Base-by-base conservation (phyloP, 2,113 vertebrate species). In the Macquaria australasica region DNA sequence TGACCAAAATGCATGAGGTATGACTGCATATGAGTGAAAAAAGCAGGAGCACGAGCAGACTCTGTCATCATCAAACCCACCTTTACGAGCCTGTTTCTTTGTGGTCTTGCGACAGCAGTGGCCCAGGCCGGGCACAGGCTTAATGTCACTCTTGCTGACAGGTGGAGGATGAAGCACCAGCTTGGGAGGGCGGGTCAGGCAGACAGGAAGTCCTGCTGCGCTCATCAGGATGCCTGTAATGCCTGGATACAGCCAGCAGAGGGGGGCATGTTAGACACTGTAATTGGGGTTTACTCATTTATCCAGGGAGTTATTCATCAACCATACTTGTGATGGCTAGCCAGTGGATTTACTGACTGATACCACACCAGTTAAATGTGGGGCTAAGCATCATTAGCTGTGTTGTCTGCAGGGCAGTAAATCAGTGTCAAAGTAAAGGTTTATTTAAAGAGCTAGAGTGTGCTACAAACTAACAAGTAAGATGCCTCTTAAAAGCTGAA, bases 191-290 rank as follows among this genome's bases (percentile, higher is more conserved):
- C 98, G 96, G 3, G 98, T 98, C 91, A 99, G 95, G 84, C 98
- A 98, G 78, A 99, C 98, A 0, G 98, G 98, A 86, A 99, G 95
- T 67, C 97, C 98, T 0, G 98, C 98, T 0, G 98, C 98, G 0
- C 98, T 99, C 98, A 99, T 99, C 23, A 99, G 96, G 90, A 99
- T 99, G 53, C 98, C 97, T 0, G 98, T 99, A 91, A 99, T 99
- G 37, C 98, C 98, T 99, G 81, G 0, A 14, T 14, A 50, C 28
- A 15, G 6, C 37, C 91, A 90, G 1, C 18, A 85, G 88, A 76
- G 79, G 80, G 63, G 21, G 56, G 1, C 28, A 11, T 12, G 58
- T 78, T 28, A 84, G 11, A 71, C 69, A 59, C 11, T 50, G 8
- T 20, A 12, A 66, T 55, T 63, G 14, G 39, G 20, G 21, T 73